Evolutionary conservation across 2,888 invertebrate genomes (phyloP), one percentile per base, ranked within the genome.

Genomic region (Ischnura elegans): DNA sequence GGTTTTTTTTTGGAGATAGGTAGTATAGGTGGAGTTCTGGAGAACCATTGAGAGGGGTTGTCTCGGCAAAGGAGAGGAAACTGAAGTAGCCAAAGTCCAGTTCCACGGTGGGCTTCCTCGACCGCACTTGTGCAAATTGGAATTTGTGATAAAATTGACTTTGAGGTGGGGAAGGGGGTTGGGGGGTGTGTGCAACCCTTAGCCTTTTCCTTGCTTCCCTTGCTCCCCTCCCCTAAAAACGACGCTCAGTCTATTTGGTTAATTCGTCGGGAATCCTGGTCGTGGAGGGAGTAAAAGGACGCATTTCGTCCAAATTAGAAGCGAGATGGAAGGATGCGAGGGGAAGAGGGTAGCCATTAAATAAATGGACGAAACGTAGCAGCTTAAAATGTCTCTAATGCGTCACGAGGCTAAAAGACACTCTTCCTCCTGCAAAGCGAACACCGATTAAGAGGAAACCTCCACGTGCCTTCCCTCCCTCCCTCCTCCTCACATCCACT

Each of bases 121-220:
- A 90, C 90, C 90, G 90, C 90, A 90, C 90, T 90, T 66, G 90
- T n/a, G 90, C 90, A 90, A 90, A 90, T 90, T 90, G 90, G 90
- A 90, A 90, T 90, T 90, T 61, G 61, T 61, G 90, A 90, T 90
- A 90, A 90, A 90, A 90, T 90, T 90, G 90, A 90, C 90, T 90
- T 90, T 90, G 90, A 90, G 90, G 61, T 47, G 61, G 87, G 76
- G n/a, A n/a, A n/a, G 76, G 36, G 76, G 76, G 13, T 46, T 42
- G 13, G 43, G 90, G 43, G 61, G 13, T 19, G 13, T 4, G 6
- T 61, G 13, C 25, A 1, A 6, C 25, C 42, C 86, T 42, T 8
- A 29, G 29, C 61, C 4, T 21, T 1, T 42, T 90, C 43, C 16
- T 21, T 51, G 16, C 51, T 25, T 61, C 43, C 61, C 36, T 42